Evolutionary conservation across 2,113 vertebrate species (phyloP), one percentile per base, ranked within the genome.

Genomic region (Tachysurus fulvidraco): DNA sequence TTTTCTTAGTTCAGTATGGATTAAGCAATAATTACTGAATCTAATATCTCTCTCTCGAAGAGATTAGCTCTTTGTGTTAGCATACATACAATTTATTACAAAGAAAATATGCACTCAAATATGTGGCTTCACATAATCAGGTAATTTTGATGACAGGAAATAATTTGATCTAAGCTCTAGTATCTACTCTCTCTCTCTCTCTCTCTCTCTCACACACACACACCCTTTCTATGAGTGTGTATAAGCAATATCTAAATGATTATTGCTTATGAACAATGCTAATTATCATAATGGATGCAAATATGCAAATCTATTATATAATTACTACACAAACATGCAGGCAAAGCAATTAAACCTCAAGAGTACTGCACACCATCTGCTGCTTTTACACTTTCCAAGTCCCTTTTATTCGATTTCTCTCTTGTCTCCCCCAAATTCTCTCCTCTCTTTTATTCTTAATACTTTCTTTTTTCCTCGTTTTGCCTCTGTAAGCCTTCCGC

Each of bases 391-490:
- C 81, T 46, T 46, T 46, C 78, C 36, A 81, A 55, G 23, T 80
- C n/a, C 64, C 77, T 57, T 62, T 83, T n/a, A 21, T 71, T 73
- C 52, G 50, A 8, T 30, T 62, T 87, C n/a, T 23, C 78, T 85
- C 77, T 65, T 30, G n/a, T 65, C 30, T 16, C 60, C 16, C n/a
- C 12, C 30, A 28, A 59, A 91, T 88, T 88, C 52, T 55, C 25
- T 77, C 78, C 17, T 71, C 25, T 67, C 83, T 62, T 55, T 85
- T 81, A 91, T 94, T 92, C 91, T 89, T 11, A 36, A n/a, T 77
- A 16, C n/a, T 28, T 55, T 57, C 73, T 13, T 50, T n/a, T 25
- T 50, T n/a, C 4, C 21, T 76, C 44, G 50, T 28, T 80, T 59
- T 41, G 10, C 36, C 30, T 41, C 19, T 13, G 23, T 59, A 41